Evolutionary conservation across 2,113 vertebrate species (phyloP).

Genomic region (Ginglymostoma cirratum): DNA sequence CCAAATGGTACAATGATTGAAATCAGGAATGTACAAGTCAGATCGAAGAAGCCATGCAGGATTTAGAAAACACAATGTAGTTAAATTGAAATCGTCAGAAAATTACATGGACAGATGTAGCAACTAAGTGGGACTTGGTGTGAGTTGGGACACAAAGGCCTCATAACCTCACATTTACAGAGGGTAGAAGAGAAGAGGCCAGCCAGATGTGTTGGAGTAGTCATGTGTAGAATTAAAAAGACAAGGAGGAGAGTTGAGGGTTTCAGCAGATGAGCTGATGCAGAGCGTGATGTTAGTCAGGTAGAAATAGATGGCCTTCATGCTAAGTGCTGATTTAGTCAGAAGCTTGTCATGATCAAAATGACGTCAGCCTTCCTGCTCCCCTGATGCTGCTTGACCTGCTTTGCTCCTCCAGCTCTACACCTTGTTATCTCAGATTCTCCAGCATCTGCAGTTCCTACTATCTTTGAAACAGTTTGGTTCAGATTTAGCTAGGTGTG

Average conservation of each 20-base stretch:
- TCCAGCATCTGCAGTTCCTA: too few relatives aligned
- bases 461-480: neutral
- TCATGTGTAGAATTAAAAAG: neutral
- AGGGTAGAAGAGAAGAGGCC: too few relatives aligned
- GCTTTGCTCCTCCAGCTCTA: too few relatives aligned
- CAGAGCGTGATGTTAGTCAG: neutral
- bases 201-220: neutral
- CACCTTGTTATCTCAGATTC: too few relatives aligned
- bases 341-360: too few relatives aligned
- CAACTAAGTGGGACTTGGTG: neutral
- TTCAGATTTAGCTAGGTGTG: neutral
- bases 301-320: neutral
- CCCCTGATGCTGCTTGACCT: too few relatives aligned
- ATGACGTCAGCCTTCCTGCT: too few relatives aligned
- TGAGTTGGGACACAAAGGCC: neutral
- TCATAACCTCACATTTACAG: too few relatives aligned
- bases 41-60: neutral
- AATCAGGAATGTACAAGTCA: neutral
- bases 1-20: neutral
- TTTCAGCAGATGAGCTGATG: neutral
- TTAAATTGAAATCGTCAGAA: too few relatives aligned
- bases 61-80: neutral
- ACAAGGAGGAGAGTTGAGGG: neutral
- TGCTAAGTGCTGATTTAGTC: neutral
- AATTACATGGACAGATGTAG: too few relatives aligned